phyloP scores from a whole-genome alignment of 2,797 vertebrate genomes.

The Peromyscus nudipes region DNA sequence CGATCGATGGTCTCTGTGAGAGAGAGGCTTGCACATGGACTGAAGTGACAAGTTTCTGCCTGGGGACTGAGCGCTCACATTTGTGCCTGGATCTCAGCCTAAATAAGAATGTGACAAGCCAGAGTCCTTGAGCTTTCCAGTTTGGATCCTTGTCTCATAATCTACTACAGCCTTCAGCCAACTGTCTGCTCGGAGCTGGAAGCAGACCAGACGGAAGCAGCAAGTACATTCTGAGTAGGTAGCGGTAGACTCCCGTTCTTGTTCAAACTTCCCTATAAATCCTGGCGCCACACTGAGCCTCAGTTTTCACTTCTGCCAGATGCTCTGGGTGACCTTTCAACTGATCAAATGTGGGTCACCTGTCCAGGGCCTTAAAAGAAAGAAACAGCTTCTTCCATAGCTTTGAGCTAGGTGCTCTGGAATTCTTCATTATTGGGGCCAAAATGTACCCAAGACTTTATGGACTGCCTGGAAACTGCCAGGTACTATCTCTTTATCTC shows the following conservation, averaged over 20 bases:
- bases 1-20: slow-evolving; percentile 26
- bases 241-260: slow-evolving; percentile 55
- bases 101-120: slow-evolving; percentile 77
- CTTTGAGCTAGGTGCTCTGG: slow-evolving; percentile 31
- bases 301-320: slow-evolving; percentile 62
- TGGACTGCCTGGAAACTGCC: neutral
- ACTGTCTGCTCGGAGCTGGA: slow-evolving; percentile 74
- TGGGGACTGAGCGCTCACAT: slow-evolving; percentile 71
- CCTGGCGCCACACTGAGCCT: slow-evolving; percentile 57
- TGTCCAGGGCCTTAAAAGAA: slow-evolving; percentile 39
- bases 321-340: slow-evolving; percentile 58
- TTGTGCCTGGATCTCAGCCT: slow-evolving; percentile 78
- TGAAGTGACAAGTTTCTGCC: slow-evolving; percentile 62
- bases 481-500: neutral
- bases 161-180: slow-evolving; percentile 76
- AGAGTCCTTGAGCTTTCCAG: slow-evolving; percentile 80
- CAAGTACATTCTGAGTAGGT: slow-evolving; percentile 6
- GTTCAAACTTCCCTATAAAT: slow-evolving; percentile 50
- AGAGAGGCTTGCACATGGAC: slow-evolving; percentile 53
- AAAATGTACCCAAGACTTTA: slow-evolving; percentile 23
- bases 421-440: neutral
- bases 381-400: slow-evolving; percentile 3
- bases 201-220: slow-evolving; percentile 67
- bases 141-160: slow-evolving; percentile 79
- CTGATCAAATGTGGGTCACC: neutral